Percentiles rank a stretch among this genome's conserved stretches.
These are phyloP conservation scores for Gymnobelideus leadbeateri DNA, from an alignment of 2,113 vertebrate species.

Conservation along the genomic window DNA sequence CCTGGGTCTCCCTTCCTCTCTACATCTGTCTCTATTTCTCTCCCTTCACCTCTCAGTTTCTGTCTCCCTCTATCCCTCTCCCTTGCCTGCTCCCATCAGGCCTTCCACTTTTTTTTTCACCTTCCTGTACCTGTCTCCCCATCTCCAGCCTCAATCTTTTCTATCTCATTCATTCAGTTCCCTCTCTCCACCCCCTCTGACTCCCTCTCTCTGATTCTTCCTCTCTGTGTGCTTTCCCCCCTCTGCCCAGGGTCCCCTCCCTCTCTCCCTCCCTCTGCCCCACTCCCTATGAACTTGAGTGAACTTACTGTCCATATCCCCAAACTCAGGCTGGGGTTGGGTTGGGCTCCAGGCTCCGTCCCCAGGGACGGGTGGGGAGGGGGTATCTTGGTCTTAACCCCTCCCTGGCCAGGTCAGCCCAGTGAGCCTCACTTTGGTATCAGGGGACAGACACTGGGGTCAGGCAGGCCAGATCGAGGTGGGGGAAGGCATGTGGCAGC, in stretches of 20 bases:
- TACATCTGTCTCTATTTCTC: constrained; percentile 13
- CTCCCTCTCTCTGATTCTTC: neutral
- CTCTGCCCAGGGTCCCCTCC: neutral
- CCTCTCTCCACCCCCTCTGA: neutral
- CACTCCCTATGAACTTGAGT: constrained; percentile 54
- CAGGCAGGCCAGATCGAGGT: constrained; percentile 66
- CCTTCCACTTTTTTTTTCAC: neutral
- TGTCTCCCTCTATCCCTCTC: neutral
- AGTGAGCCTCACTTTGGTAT: neutral
- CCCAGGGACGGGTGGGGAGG: constrained; percentile 59
- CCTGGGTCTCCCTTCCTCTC: constrained; percentile 3
- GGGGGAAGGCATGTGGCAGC: neutral
- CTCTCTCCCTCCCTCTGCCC: constrained; percentile 7
- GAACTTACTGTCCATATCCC: constrained; percentile 81
- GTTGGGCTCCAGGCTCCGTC: constrained; percentile 72
- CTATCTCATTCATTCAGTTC: constrained; percentile 85
- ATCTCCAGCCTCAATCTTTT: constrained; percentile 37
- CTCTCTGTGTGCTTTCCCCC: neutral
- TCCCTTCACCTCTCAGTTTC: neutral
- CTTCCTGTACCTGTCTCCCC: neutral
- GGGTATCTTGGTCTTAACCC: neutral
- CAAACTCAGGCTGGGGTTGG: constrained; percentile 37
- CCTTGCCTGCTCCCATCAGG: neutral
- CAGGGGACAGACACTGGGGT: constrained; percentile 71
- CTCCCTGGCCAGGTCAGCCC: neutral